Conservation (phyloP, 2,888 invertebrate genomes). For the Chloroclystis v-ata region DNA sequence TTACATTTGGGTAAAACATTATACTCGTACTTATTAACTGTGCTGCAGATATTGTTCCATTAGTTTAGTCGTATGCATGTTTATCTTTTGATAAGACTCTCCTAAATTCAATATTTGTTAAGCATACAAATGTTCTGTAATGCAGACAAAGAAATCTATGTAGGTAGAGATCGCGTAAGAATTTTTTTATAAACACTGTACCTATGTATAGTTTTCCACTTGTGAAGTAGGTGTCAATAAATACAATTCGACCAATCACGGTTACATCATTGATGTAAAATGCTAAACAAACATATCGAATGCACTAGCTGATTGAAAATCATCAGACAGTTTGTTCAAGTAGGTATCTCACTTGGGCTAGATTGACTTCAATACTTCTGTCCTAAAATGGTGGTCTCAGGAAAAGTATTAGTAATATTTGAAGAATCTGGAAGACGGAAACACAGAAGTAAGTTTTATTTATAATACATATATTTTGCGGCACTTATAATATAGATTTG, state of each 20-base stretch:
- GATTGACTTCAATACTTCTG: background rate
- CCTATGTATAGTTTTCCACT: slow-evolving; percentile 18
- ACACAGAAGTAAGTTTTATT: slow-evolving; percentile 43
- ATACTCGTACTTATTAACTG: too few species aligned
- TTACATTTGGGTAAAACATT: too few species aligned
- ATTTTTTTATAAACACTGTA: too few species aligned
- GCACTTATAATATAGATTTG: too few species aligned
- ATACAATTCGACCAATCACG: slow-evolving; percentile 33
- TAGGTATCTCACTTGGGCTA: slow-evolving; percentile 10
- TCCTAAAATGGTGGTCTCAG: slow-evolving; percentile 38
- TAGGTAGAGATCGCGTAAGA: too few species aligned
- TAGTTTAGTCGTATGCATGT: too few species aligned
- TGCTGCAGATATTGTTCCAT: too few species aligned
- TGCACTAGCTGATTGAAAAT: slow-evolving; percentile 16
- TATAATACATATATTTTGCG: too few species aligned
- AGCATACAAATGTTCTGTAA: slow-evolving; percentile 1
- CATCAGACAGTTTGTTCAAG: slow-evolving; percentile 8
- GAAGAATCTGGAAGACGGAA: slow-evolving; percentile 34
- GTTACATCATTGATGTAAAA: slow-evolving; percentile 50
- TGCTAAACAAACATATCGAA: slow-evolving; percentile 35
- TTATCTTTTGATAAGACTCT: slow-evolving; percentile 14
- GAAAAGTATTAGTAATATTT: slow-evolving; percentile 42
- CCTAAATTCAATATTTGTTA: slow-evolving; percentile 29
- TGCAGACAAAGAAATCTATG: slow-evolving; percentile 1
- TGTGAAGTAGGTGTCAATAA: slow-evolving; percentile 24